phyloP scores from a whole-genome alignment of 2,888 invertebrate species.

The Chorisops tibialis region DNA sequence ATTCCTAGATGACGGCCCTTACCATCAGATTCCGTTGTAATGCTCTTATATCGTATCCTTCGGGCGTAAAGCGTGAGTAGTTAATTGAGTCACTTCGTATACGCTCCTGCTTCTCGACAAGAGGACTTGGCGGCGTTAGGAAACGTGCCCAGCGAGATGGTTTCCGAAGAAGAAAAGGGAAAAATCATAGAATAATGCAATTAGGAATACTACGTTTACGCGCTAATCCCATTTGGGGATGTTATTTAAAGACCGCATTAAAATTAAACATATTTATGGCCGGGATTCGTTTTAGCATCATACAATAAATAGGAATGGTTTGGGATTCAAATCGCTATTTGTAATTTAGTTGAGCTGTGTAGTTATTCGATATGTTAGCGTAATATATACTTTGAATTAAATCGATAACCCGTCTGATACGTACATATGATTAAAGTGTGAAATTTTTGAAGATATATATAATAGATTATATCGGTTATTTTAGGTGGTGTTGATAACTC shows the following conservation, averaged over 20 bases:
- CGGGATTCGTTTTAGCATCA: slow-evolving; percentile 3
- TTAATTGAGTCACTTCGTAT: slow-evolving; percentile 4
- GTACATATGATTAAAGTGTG: too few relatives aligned
- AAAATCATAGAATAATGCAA: slow-evolving; percentile 21
- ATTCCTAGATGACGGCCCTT: background rate
- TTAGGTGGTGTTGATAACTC: too few relatives aligned
- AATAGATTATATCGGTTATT: too few relatives aligned
- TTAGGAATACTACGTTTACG: slow-evolving; percentile 7
- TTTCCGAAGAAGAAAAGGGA: background rate
- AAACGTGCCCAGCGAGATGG: background rate
- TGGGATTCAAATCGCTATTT: too few relatives aligned
- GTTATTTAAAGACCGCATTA: slow-evolving; percentile 16
- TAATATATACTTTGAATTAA: too few relatives aligned
- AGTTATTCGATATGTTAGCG: too few relatives aligned
- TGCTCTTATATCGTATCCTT: background rate
- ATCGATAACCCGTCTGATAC: too few relatives aligned
- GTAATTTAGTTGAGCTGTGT: too few relatives aligned
- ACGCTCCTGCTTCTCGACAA: background rate
- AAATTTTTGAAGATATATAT: too few relatives aligned
- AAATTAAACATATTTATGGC: slow-evolving; percentile 8
- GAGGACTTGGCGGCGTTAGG: too few relatives aligned
- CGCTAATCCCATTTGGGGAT: slow-evolving; percentile 17
- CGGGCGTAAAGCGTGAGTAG: background rate
- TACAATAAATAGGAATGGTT: too few relatives aligned
- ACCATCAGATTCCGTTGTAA: background rate